Conservation (phyloP, 2,113 vertebrate species). For the Microtus montanus region DNA sequence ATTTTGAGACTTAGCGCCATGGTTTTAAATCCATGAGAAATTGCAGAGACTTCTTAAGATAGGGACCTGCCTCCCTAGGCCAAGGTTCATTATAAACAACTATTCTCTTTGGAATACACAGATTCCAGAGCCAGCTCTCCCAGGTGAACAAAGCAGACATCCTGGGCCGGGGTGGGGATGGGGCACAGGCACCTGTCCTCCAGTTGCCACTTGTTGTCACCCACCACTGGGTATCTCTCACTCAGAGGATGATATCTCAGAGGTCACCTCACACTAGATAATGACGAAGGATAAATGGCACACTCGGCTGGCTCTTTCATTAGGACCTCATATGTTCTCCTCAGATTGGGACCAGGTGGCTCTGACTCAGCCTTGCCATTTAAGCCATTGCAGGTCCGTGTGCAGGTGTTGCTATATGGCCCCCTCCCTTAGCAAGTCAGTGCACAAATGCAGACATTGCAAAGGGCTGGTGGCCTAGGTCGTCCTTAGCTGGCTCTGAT, state of each 20-base stretch:
- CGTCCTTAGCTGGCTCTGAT: not conserved
- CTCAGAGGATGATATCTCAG: not conserved
- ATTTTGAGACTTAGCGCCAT: not conserved
- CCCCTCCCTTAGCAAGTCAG: not conserved
- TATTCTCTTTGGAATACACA: not conserved
- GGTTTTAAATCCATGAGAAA: not conserved
- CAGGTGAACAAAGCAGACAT: not conserved
- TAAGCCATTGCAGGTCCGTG: not conserved
- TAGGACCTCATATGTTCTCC: not conserved
- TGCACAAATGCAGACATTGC: not conserved
- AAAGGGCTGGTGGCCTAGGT: accelerated
- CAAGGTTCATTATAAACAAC: accelerated
- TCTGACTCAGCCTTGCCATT: not conserved
- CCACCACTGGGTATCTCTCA: not conserved
- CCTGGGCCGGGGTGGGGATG: too few species aligned
- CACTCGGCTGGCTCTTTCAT: not conserved
- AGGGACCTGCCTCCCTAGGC: not conserved
- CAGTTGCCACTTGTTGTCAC: not conserved
- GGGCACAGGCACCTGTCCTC: not conserved
- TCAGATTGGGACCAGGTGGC: not conserved
- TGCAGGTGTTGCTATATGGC: accelerated
- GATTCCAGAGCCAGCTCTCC: not conserved
- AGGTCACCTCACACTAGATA: not conserved
- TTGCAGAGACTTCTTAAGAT: not conserved
- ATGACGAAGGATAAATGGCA: not conserved